These are phyloP conservation scores for Macrobrachium nipponense DNA, from an alignment of 1,140 invertebrate genomes.

Conservation along the genomic window DNA sequence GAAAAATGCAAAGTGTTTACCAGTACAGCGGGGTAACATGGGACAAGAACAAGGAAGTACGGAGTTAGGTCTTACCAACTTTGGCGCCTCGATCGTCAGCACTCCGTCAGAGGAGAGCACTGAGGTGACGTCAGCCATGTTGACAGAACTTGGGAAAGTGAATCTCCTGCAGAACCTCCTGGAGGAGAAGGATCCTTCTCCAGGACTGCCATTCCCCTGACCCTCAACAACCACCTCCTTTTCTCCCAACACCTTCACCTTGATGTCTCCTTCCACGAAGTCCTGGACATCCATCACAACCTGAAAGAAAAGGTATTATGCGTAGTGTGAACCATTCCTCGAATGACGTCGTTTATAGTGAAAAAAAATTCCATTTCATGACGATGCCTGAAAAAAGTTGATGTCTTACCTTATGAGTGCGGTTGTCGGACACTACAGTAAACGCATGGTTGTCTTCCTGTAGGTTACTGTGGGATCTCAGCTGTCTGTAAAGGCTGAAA, in stretches of 20 bases:
- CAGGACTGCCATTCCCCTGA: neutral
- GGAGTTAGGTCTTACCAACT: neutral
- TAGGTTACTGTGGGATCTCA: neutral
- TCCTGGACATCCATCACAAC: conserved; percentile 1
- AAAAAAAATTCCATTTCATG: no score
- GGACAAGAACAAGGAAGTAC: no score
- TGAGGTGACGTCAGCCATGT: conserved; percentile 45
- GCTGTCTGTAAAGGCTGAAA: neutral
- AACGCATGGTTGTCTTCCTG: neutral
- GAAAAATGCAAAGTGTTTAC: neutral
- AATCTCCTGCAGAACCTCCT: conserved; percentile 24
- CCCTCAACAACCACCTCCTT: neutral
- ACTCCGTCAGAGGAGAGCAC: conserved; percentile 39
- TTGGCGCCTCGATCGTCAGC: conserved; percentile 37
- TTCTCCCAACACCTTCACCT: neutral
- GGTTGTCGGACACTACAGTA: neutral
- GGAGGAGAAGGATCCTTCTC: no score
- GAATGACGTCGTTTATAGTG: no score
- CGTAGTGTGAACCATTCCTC: no score
- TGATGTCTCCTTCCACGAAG: neutral
- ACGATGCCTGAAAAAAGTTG: no score
- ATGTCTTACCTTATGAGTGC: neutral
- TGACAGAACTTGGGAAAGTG: conserved; percentile 17
- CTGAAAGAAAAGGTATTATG: neutral
- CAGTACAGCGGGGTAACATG: no score